A percentile compares a stretch with the other conserved stretches of the same genome.
phyloP scores from a whole-genome alignment of 2,797 vertebrate species.

The Xenentodon cancila region DNA sequence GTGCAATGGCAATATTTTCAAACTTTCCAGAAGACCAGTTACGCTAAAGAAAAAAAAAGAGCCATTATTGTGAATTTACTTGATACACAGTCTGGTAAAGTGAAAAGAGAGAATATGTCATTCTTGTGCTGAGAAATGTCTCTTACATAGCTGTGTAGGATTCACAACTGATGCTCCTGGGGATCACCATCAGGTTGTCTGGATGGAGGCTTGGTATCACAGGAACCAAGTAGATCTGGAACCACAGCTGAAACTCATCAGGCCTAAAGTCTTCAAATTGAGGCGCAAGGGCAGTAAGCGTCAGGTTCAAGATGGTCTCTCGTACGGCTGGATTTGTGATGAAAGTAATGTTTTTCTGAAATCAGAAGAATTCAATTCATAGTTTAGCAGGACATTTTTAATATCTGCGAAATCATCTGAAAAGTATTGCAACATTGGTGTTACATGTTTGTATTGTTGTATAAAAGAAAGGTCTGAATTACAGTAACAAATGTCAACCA shows the following conservation, averaged over 20 bases:
- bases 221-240: conserved; percentile 41
- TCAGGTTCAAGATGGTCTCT: conserved; percentile 59
- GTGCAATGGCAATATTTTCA: conserved; percentile 21
- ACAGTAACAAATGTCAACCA: neutral
- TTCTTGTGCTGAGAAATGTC: neutral
- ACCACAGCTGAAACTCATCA: conserved; percentile 50
- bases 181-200: conserved; percentile 38
- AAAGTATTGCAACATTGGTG: neutral
- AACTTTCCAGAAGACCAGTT: conserved; percentile 36
- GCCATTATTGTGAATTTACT: neutral
- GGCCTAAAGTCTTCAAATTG: conserved; percentile 31
- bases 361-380: neutral
- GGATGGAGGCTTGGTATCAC: conserved; percentile 52
- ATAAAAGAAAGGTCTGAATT: neutral
- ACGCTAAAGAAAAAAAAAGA: conserved; percentile 25
- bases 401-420: neutral
- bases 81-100: neutral
- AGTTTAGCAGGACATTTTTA: neutral
- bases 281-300: conserved; percentile 42
- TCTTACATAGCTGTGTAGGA: conserved; percentile 58
- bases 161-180: conserved; percentile 53
- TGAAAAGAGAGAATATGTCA: neutral
- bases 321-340: conserved; percentile 30
- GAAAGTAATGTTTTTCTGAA: conserved; percentile 43
- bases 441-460: conserved; percentile 49